Conservation (phyloP, 2,888 invertebrate species). For the Unio delphinus region DNA sequence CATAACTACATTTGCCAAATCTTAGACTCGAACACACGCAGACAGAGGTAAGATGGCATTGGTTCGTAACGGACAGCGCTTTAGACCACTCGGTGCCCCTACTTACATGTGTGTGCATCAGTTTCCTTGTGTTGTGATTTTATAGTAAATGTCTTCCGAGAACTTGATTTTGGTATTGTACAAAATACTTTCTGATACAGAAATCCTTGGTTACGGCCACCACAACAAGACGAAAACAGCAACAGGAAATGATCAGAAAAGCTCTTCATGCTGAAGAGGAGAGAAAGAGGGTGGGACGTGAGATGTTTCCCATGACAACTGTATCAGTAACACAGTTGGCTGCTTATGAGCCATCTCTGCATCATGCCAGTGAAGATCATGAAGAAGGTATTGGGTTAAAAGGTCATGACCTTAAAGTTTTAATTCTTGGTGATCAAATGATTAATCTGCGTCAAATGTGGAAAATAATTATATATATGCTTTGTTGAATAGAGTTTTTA, state of each 20-base stretch:
- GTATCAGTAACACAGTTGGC: slow-evolving; percentile 94
- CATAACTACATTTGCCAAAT: too few relatives aligned
- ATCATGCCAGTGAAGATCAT: slow-evolving; percentile 76
- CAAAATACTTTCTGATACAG: slow-evolving; percentile 39
- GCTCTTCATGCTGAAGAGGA: slow-evolving; percentile 97
- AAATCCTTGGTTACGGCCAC: slow-evolving; percentile 94
- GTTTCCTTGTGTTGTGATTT: too few relatives aligned
- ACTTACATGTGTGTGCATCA: too few relatives aligned
- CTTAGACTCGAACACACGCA: too few relatives aligned
- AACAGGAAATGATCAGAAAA: slow-evolving; percentile 96
- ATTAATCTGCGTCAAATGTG: too few relatives aligned
- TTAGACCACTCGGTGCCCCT: too few relatives aligned
- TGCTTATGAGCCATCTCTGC: slow-evolving; percentile 93
- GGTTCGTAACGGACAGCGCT: too few relatives aligned
- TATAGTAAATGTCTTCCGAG: not conserved
- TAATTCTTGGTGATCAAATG: too few relatives aligned
- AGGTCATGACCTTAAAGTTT: too few relatives aligned
- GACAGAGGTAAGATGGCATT: too few relatives aligned
- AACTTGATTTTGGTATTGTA: not conserved
- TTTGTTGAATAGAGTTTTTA: too few relatives aligned
- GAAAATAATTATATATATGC: too few relatives aligned
- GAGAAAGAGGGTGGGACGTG: slow-evolving; percentile 92
- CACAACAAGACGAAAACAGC: slow-evolving; percentile 98
- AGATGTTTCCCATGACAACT: slow-evolving; percentile 94
- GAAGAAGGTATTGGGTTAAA: slow-evolving; percentile 65